Conservation (phyloP, 1,140 invertebrate species). For the Octopus sinensis region DNA sequence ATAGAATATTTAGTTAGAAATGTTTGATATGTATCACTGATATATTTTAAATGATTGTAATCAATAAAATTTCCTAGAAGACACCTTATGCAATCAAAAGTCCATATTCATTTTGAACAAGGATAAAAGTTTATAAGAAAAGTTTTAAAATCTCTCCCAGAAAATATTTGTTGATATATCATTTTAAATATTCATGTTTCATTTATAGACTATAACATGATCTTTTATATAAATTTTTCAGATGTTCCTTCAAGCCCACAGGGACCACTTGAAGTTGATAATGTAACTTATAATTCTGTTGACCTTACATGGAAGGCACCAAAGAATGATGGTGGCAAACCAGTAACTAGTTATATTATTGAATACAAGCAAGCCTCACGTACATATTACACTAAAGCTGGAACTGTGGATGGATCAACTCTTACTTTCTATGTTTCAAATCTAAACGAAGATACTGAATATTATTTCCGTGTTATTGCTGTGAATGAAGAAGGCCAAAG, state of each 20-base stretch:
- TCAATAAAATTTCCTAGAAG: too few species aligned
- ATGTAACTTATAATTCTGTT: constrained; percentile 62
- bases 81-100: too few species aligned
- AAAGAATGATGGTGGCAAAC: constrained; percentile 88
- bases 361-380: constrained; percentile 75
- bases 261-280: constrained; percentile 74
- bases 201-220: neutral
- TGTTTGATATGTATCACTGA: too few species aligned
- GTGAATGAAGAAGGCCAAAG: constrained; percentile 86
- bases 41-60: too few species aligned
- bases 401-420: constrained; percentile 58
- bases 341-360: constrained; percentile 86
- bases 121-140: too few species aligned
- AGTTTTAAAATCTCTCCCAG: too few species aligned
- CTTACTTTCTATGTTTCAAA: constrained; percentile 30
- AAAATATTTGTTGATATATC: too few species aligned
- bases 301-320: constrained; percentile 88
- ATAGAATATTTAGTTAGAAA: too few species aligned
- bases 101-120: too few species aligned
- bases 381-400: constrained; percentile 36
- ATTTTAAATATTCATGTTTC: too few species aligned
- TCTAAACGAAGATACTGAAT: constrained; percentile 62
- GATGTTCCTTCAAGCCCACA: constrained; percentile 84
- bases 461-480: constrained; percentile 85
- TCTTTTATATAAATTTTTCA: constrained; percentile 52